These are phyloP conservation scores for Parthenolecanium corni DNA, from an alignment of 2,888 invertebrate genomes.

Conservation along the genomic window DNA sequence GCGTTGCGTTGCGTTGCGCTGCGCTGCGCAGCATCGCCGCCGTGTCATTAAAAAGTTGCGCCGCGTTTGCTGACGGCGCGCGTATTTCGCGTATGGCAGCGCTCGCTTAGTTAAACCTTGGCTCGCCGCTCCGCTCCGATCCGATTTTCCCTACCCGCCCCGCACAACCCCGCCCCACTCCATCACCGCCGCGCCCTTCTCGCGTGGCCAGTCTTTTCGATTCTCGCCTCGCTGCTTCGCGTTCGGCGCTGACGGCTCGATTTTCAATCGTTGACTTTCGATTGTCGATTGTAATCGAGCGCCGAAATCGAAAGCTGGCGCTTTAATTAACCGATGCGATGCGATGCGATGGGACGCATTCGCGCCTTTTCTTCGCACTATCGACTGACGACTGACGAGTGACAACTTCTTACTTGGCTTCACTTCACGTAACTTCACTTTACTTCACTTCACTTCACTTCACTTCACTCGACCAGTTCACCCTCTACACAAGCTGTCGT, in stretches of 20 bases:
- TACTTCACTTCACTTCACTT: no score
- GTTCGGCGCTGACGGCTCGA: neutral
- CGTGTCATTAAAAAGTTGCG: no score
- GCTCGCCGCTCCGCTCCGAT: neutral
- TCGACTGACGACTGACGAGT: neutral
- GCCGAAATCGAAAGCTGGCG: no score
- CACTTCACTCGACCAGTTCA: no score
- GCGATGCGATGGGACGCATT: no score
- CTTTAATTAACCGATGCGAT: no score
- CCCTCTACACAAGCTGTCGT: no score
- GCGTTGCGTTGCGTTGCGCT: conserved; percentile 2
- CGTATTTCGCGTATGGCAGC: neutral
- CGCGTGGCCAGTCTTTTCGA: neutral
- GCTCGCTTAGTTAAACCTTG: neutral
- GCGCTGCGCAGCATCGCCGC: no score
- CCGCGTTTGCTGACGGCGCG: neutral
- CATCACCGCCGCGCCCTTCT: neutral
- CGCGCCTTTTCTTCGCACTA: no score
- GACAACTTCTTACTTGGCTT: neutral
- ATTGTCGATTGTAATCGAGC: no score
- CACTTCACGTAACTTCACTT: neutral
- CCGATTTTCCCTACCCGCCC: neutral
- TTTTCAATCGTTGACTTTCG: no score
- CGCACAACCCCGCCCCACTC: neutral
- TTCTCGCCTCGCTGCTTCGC: neutral